Conservation (phyloP, 2,888 invertebrate genomes). For the Dasysyrphus albostriatus region DNA sequence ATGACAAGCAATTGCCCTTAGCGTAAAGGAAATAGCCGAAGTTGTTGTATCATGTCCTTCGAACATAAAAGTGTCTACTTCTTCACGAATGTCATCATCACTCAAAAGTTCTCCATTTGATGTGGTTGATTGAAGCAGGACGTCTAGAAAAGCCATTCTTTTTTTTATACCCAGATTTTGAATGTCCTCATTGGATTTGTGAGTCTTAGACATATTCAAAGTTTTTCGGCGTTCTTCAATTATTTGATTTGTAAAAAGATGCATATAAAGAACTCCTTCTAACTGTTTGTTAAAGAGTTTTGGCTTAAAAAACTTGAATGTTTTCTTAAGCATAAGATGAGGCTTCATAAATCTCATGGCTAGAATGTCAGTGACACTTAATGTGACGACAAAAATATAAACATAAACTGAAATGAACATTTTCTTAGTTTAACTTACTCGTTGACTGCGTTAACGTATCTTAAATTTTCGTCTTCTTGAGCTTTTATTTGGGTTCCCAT, state of each 20-base stretch:
- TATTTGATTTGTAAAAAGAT: slow-evolving; percentile 85
- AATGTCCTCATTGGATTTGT: slow-evolving; percentile 48
- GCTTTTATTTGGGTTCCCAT: slow-evolving; percentile 91
- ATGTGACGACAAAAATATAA: background rate
- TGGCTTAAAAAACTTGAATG: slow-evolving; percentile 77
- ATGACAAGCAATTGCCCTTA: slow-evolving; percentile 81
- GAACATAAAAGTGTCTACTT: slow-evolving; percentile 90
- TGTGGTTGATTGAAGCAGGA: slow-evolving; percentile 86
- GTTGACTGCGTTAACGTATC: slow-evolving; percentile 89
- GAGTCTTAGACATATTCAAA: slow-evolving; percentile 39
- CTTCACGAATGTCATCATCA: slow-evolving; percentile 87
- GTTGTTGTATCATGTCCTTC: slow-evolving; percentile 84
- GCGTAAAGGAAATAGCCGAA: slow-evolving; percentile 81
- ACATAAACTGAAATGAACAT: background rate
- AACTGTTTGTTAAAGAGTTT: slow-evolving; percentile 81
- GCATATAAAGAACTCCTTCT: slow-evolving; percentile 84
- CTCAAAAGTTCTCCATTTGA: slow-evolving; percentile 85
- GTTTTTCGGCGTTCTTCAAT: slow-evolving; percentile 83
- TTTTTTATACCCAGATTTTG: slow-evolving; percentile 84
- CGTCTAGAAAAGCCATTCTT: slow-evolving; percentile 87
- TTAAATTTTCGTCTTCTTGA: slow-evolving; percentile 87
- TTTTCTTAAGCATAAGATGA: slow-evolving; percentile 76
- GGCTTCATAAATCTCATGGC: slow-evolving; percentile 79
- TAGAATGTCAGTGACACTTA: slow-evolving; percentile 79
- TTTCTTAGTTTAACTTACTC: slow-evolving; percentile 84